Evolutionary conservation across 2,113 vertebrate species (phyloP).

Genomic region (Neolamprologus modestus): DNA sequence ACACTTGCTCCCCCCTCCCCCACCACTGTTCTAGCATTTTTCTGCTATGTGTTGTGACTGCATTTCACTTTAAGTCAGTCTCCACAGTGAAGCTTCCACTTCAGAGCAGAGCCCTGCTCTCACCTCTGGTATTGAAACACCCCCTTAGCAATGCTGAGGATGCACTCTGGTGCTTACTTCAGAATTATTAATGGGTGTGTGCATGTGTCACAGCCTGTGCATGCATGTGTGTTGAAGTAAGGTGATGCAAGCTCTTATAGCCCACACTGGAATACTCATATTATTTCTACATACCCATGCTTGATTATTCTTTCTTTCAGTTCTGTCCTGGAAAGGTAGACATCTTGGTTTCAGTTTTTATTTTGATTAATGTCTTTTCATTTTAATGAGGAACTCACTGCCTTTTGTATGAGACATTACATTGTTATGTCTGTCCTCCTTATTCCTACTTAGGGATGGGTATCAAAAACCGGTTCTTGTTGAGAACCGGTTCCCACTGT

Average conservation of each 20-base stretch:
- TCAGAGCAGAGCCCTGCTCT: not conserved
- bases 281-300: not conserved
- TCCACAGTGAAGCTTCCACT: slow-evolving; percentile 1
- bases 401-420: not conserved
- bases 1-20: not conserved
- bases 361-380: not conserved
- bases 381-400: not conserved
- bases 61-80: slow-evolving; percentile 26
- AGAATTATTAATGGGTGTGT: not conserved
- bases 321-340: not conserved
- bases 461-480: too few relatives aligned
- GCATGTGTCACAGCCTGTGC: not conserved
- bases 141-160: slow-evolving; percentile 8
- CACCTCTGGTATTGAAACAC: slow-evolving; percentile 6
- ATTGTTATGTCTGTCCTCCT: not conserved
- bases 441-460: not conserved
- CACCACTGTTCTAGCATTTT: not conserved
- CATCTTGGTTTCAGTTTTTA: not conserved
- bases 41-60: slow-evolving; percentile 18
- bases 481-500: too few relatives aligned
- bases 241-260: not conserved
- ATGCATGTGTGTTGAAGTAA: not conserved
- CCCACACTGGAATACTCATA: not conserved
- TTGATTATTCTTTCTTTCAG: not conserved
- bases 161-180: slow-evolving; percentile 12